Conservation (phyloP, 2,113 vertebrate species). For the Corythoichthys intestinalis region DNA sequence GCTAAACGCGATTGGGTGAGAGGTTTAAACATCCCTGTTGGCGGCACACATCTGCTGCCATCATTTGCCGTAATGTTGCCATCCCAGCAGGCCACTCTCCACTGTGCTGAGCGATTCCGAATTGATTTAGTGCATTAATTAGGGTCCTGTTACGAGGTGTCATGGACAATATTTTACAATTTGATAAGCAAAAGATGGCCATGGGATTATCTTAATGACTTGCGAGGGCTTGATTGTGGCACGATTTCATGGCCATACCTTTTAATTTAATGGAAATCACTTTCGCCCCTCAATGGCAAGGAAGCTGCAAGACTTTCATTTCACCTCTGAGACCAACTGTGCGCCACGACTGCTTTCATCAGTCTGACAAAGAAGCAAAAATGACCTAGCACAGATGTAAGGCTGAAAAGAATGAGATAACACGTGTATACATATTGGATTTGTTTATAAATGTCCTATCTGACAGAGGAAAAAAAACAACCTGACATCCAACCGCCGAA, state of each 20-base stretch:
- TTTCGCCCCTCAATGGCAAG: constrained; percentile 11
- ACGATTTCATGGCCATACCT: constrained; percentile 57
- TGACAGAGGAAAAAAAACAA: background rate
- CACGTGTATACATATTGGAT: too few species aligned
- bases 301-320: constrained; percentile 59
- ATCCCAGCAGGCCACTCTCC: constrained; percentile 57
- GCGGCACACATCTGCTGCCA: constrained; percentile 46
- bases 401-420: background rate
- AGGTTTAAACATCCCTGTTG: constrained; percentile 35
- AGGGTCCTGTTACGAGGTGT: constrained; percentile 59
- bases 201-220: constrained; percentile 60
- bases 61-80: constrained; percentile 62
- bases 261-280: constrained; percentile 71
- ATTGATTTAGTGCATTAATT: constrained; percentile 74
- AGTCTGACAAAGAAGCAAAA: constrained; percentile 22
- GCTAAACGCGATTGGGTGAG: constrained; percentile 4
- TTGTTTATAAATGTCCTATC: background rate
- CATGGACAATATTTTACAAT: constrained; percentile 72
- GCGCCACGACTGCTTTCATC: constrained; percentile 57
- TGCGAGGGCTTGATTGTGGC: constrained; percentile 37
- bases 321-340: constrained; percentile 61
- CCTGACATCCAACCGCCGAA: background rate
- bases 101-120: constrained; percentile 40
- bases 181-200: constrained; percentile 67
- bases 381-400: background rate